Percentiles rank a stretch among this genome's conserved stretches.
phyloP scores from a whole-genome alignment of 2,113 vertebrate species.

The Cacatua alba region DNA sequence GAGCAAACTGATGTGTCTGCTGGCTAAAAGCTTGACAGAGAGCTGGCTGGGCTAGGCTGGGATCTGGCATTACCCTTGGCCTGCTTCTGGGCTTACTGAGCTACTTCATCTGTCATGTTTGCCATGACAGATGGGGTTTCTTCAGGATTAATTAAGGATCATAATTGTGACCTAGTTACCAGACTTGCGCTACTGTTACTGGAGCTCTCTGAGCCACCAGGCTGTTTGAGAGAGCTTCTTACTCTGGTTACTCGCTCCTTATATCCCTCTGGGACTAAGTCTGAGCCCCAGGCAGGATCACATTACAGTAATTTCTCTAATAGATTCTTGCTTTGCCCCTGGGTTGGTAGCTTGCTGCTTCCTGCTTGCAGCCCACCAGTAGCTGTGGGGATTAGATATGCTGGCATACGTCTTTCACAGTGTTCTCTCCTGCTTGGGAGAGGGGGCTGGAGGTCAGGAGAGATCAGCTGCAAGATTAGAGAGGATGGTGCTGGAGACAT shows the following conservation, averaged over 20 bases:
- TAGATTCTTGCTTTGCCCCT: not conserved
- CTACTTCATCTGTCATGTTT: not conserved
- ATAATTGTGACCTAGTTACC: constrained; percentile 62
- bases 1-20: not conserved
- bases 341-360: not conserved
- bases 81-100: not conserved
- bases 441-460: not conserved
- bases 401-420: not conserved
- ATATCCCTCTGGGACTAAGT: not conserved
- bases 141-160: constrained; percentile 60
- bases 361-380: not conserved
- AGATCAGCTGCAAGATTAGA: not conserved
- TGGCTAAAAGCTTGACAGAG: not conserved
- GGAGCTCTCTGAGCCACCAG: not conserved
- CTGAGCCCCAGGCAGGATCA: not conserved
- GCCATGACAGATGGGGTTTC: constrained; percentile 10
- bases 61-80: not conserved
- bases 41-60: not conserved
- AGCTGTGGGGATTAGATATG: not conserved
- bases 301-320: not conserved
- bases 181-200: constrained; percentile 13
- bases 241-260: not conserved
- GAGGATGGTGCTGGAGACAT: not conserved
- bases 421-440: not conserved
- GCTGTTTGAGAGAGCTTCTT: constrained; percentile 3